Evolutionary conservation across 2,888 invertebrate genomes (phyloP), one percentile per base, ranked within the genome.

Genomic region (Melipona bicolor): DNA sequence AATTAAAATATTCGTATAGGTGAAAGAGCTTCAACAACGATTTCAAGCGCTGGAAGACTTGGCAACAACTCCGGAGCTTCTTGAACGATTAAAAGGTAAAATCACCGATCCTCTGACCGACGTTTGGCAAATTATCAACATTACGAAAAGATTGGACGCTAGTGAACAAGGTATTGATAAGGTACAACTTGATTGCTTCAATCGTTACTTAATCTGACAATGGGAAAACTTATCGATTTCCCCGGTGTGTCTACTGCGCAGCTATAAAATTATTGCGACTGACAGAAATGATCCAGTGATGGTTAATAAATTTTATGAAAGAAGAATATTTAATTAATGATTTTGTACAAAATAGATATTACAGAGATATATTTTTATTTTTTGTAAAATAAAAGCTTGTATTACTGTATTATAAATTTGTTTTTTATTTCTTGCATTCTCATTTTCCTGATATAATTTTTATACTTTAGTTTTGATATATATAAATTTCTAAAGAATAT

Each of bases 111-210:
- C 96, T 1, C 94, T 96, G 36, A 95, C 96, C 21, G 96, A 97
- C 80, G 96, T 97, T 96, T 96, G 96, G 96, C 96, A 96, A 84
- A 95, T 96, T 27, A 93, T 97, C 77, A 96, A 96, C 86, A 95
- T 97, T 0, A 95, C 95, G 0, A 96, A 97, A 85, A 95, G 97
- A 56, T 92, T 97, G 81, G 96, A 97, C 69, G 96, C 96, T 0
- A 95, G 95, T 9, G 97, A 97, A 90, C 94, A 95, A 59, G 96
- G 96, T 32, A 95, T 97, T 71, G 94, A 95, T 27, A 97, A 96
- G 92, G 91, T 91, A 82, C 52, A 87, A 49, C 50, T 75, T 65
- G 32, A 61, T 71, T 27, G 11, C n/a, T 72, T 24, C 17, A 64
- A 43, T 62, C 67, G 17, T 65, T 75, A 69, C 3, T 43, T 36